phyloP scores from a whole-genome alignment of 2,113 vertebrate genomes.

The Caretta caretta region DNA sequence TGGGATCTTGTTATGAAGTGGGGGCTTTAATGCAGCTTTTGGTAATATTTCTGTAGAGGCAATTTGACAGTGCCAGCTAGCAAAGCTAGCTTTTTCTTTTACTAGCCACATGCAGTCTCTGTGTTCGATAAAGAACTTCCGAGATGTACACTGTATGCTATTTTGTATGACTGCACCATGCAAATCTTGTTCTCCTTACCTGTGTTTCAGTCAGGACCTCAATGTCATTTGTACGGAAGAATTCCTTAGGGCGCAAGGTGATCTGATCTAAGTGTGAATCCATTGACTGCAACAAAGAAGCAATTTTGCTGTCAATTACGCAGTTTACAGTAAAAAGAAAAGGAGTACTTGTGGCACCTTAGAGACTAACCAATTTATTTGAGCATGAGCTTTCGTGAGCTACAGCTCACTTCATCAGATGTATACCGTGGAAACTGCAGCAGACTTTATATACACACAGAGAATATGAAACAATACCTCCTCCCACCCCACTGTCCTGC shows the following conservation, averaged over 20 bases:
- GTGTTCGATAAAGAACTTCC: neutral
- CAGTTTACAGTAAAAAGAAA: neutral
- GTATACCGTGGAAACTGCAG: too few relatives aligned
- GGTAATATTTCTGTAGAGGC: rapidly evolving
- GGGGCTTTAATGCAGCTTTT: neutral
- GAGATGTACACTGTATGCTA: neutral
- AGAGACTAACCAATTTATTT: too few relatives aligned
- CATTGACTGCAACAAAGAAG: conserved; percentile 84
- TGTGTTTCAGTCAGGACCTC: conserved; percentile 95
- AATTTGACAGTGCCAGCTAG: neutral
- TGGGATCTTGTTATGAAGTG: neutral
- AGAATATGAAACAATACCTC: too few relatives aligned
- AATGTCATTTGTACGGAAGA: conserved; percentile 92
- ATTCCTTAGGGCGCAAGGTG: conserved; percentile 89
- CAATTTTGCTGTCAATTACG: neutral
- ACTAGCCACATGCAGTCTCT: neutral
- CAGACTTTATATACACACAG: too few relatives aligned
- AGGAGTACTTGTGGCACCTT: too few relatives aligned
- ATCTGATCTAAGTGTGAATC: conserved; percentile 95
- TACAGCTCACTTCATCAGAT: too few relatives aligned
- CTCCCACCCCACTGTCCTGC: too few relatives aligned
- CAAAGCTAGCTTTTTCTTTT: neutral
- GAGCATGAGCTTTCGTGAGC: too few relatives aligned
- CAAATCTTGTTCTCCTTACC: conserved; percentile 71
- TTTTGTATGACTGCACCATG: too few relatives aligned